phyloP scores from a whole-genome alignment of 2,113 vertebrate species.

The Hippoglossus stenolepis region DNA sequence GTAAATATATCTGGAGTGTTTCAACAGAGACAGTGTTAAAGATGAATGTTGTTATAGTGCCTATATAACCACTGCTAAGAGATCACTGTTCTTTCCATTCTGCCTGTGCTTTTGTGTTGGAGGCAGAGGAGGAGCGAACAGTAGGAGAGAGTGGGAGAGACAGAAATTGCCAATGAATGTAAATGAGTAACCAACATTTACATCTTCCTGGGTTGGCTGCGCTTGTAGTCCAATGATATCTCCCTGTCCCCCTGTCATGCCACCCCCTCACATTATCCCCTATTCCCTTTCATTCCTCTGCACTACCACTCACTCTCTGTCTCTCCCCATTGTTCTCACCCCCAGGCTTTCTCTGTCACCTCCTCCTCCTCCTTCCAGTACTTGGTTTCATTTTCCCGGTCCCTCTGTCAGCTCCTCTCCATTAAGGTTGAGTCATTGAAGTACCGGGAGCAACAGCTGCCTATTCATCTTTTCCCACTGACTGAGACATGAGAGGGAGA shows the following conservation, averaged over 20 bases:
- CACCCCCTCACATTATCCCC: constrained; percentile 41
- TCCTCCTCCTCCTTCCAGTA: constrained; percentile 20
- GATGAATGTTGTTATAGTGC: background rate
- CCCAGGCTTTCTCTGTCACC: background rate
- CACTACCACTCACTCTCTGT: constrained; percentile 23
- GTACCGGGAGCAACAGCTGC: constrained; percentile 42
- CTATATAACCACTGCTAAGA: background rate
- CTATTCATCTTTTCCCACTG: constrained; percentile 25
- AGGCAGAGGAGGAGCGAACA: background rate
- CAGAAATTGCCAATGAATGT: constrained; percentile 25
- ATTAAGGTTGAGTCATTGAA: constrained; percentile 35
- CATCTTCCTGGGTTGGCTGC: constrained; percentile 26
- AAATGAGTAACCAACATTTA: constrained; percentile 34
- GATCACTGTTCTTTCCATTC: background rate
- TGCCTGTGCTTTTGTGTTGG: constrained; percentile 17
- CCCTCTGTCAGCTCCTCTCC: constrained; percentile 36
- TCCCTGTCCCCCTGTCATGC: constrained; percentile 18
- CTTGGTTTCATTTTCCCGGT: constrained; percentile 28
- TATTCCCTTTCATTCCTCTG: constrained; percentile 35
- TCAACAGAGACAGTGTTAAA: background rate
- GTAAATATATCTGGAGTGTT: background rate
- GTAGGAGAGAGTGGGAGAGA: background rate
- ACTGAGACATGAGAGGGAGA: background rate
- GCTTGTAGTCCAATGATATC: constrained; percentile 32
- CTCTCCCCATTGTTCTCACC: constrained; percentile 3